A percentile compares a stretch with the other conserved stretches of the same genome.
Evolutionary conservation across 2,797 vertebrate species (phyloP).

Genomic region (Momotus momota): DNA sequence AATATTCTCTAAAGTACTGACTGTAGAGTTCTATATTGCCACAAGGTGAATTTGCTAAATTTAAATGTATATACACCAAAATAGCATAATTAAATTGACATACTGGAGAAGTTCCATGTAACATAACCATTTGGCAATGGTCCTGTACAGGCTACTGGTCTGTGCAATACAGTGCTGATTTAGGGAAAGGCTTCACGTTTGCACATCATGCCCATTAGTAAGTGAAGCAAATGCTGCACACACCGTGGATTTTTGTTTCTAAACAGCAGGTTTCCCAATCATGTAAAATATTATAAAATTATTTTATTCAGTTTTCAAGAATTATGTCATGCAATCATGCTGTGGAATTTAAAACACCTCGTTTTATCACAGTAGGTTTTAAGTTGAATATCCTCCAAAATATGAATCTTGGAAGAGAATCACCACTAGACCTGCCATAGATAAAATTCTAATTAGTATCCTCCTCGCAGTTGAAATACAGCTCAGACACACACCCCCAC

Average conservation of each 20-base stretch:
- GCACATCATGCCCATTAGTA: not conserved
- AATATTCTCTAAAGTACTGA: conserved; percentile 54
- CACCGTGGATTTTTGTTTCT: not conserved
- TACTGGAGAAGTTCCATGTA: conserved; percentile 19
- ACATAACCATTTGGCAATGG: conserved; percentile 10
- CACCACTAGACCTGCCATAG: not conserved
- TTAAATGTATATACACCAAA: not conserved
- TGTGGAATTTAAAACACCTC: not conserved
- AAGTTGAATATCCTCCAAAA: not conserved
- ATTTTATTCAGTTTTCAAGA: not conserved
- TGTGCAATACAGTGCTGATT: not conserved
- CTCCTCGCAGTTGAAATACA: not conserved
- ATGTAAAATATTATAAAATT: not conserved
- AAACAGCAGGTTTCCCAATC: not conserved
- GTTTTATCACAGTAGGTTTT: not conserved
- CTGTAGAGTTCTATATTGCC: conserved; percentile 2
- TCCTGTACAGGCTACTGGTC: not conserved
- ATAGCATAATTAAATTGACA: conserved; percentile 35
- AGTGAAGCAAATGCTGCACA: not conserved
- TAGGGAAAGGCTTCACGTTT: not conserved
- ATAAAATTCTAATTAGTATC: not conserved
- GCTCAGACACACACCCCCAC: not conserved
- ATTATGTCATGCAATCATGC: not conserved
- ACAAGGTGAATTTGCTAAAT: conserved; percentile 1
- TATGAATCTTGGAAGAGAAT: not conserved